These are phyloP conservation scores for Syrista parreyssii DNA, from an alignment of 2,888 invertebrate species.

Conservation along the genomic window DNA sequence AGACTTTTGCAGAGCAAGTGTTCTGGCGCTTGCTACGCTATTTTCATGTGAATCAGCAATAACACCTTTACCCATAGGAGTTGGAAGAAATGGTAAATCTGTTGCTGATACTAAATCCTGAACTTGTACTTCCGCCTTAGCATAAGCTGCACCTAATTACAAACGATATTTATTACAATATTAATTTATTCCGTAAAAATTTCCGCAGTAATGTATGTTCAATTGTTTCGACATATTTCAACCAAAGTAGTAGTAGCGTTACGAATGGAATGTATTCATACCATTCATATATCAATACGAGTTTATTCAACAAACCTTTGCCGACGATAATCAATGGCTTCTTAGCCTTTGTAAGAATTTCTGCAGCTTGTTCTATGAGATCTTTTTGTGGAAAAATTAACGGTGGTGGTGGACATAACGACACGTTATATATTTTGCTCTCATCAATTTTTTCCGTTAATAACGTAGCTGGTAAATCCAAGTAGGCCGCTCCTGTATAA, in stretches of 20 bases:
- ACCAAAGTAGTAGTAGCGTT: too few relatives aligned
- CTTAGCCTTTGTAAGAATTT: constrained; percentile 76
- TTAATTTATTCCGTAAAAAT: too few relatives aligned
- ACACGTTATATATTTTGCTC: constrained; percentile 48
- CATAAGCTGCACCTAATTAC: constrained; percentile 80
- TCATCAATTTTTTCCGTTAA: constrained; percentile 69
- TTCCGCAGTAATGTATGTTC: too few relatives aligned
- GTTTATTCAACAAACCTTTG: constrained; percentile 70
- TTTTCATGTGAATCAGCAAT: constrained; percentile 76
- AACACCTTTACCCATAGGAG: constrained; percentile 94
- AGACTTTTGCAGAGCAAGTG: constrained; percentile 85
- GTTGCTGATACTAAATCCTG: constrained; percentile 77
- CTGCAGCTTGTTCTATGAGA: constrained; percentile 77
- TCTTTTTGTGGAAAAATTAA: constrained; percentile 77
- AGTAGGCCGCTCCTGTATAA: constrained; percentile 75
- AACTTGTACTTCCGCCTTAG: constrained; percentile 79
- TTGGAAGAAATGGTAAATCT: constrained; percentile 89
- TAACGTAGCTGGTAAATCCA: constrained; percentile 92
- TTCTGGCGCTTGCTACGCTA: constrained; percentile 90
- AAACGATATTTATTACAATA: too few relatives aligned
- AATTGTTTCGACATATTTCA: too few relatives aligned
- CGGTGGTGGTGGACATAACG: constrained; percentile 71
- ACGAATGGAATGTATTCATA: too few relatives aligned
- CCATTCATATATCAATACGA: too few relatives aligned
- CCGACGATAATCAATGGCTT: constrained; percentile 92